phyloP scores from a whole-genome alignment of 2,113 vertebrate species.

The Dromas ardeola region DNA sequence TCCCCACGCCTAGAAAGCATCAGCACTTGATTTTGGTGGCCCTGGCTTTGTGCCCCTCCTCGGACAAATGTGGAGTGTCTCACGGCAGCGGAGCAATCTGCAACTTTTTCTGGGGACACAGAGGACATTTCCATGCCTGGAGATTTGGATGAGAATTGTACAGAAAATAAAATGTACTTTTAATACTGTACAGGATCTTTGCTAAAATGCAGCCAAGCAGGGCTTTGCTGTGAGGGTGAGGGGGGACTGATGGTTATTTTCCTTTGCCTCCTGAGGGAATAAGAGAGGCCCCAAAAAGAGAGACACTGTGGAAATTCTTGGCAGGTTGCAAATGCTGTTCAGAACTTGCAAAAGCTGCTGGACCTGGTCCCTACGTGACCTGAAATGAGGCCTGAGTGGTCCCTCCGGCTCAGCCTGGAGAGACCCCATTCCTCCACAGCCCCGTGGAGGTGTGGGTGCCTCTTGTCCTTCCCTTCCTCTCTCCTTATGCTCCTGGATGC shows the following conservation, averaged over 20 bases:
- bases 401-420: neutral
- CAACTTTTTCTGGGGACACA: neutral
- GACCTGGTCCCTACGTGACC: neutral
- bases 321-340: neutral
- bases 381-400: neutral
- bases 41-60: neutral
- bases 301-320: neutral
- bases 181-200: slow-evolving; percentile 26
- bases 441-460: neutral
- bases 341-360: neutral
- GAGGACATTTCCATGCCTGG: neutral
- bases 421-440: rapidly evolving
- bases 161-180: slow-evolving; percentile 71
- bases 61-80: neutral
- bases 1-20: neutral
- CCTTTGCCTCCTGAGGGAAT: neutral
- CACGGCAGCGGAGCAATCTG: neutral
- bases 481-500: neutral
- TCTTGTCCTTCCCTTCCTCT: neutral
- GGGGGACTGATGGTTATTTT: neutral
- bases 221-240: neutral
- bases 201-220: neutral
- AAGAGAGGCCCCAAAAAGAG: neutral
- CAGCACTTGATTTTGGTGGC: slow-evolving; percentile 42
- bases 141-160: slow-evolving; percentile 34